Percentiles rank a stretch among this genome's conserved stretches.
Conservation (phyloP, 2,113 vertebrate genomes). For the Thalassoma bifasciatum region DNA sequence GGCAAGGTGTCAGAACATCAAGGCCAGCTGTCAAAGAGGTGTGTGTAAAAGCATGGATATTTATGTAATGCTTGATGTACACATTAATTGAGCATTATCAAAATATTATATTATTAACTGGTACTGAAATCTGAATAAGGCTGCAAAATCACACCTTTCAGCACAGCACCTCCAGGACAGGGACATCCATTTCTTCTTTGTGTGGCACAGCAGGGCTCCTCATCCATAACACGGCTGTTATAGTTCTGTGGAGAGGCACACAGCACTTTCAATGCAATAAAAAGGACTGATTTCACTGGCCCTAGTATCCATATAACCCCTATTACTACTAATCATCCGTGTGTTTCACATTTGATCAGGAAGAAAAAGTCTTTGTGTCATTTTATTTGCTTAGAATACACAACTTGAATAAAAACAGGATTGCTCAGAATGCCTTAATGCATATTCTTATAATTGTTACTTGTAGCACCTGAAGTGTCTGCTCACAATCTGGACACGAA, state of each 20-base stretch:
- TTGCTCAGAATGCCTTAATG: no score
- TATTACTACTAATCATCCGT: background rate
- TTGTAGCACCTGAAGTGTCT: no score
- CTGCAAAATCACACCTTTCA: conserved; percentile 44
- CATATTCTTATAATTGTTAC: no score
- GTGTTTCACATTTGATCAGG: background rate
- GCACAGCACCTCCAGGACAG: conserved; percentile 29
- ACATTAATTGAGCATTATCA: conserved; percentile 26
- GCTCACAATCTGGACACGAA: no score
- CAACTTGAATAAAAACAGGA: no score
- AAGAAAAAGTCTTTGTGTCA: no score
- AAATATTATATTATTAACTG: conserved; percentile 31
- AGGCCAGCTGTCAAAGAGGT: conserved; percentile 17
- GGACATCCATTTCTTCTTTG: conserved; percentile 37
- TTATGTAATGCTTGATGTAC: background rate
- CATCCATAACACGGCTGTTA: conserved; percentile 37
- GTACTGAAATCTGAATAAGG: conserved; percentile 26
- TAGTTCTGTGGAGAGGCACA: background rate
- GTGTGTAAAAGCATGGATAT: background rate
- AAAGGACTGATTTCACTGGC: conserved; percentile 34
- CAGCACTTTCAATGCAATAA: conserved; percentile 37
- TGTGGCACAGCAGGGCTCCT: conserved; percentile 18
- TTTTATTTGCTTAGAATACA: no score
- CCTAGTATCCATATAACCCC: conserved; percentile 33
- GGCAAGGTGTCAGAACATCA: conserved; percentile 26